Percentiles rank a stretch among this genome's conserved stretches.
Conservation (phyloP, 2,888 invertebrate species). For the Phymatocera aterrima region DNA sequence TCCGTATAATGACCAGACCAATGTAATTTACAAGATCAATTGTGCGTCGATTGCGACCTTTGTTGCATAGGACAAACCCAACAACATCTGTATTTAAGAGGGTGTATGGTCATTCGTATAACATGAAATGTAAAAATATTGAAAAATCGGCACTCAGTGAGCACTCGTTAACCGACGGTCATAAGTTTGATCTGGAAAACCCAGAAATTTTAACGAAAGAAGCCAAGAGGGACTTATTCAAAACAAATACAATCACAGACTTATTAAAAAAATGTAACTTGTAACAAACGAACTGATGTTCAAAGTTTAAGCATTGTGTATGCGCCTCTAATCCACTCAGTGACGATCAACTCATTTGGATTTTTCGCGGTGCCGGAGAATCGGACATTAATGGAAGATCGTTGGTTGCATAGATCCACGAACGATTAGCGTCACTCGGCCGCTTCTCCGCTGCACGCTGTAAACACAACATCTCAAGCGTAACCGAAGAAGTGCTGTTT, state of each 20-base stretch:
- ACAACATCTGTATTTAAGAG: too few species aligned
- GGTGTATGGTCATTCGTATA: too few species aligned
- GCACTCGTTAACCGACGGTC: background rate
- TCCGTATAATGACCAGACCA: background rate
- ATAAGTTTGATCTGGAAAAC: background rate
- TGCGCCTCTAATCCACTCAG: too few species aligned
- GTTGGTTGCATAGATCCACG: too few species aligned
- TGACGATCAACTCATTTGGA: too few species aligned
- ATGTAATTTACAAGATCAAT: background rate
- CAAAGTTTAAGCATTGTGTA: background rate
- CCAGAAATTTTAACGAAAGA: background rate
- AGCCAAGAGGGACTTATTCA: too few species aligned
- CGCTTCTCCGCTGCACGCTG: too few species aligned
- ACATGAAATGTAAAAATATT: background rate
- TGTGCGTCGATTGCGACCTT: background rate
- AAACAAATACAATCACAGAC: background rate
- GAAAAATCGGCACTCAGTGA: background rate
- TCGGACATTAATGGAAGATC: too few species aligned
- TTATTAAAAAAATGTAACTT: background rate
- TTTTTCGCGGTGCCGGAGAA: too few species aligned
- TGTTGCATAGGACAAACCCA: background rate
- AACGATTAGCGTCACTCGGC: too few species aligned
- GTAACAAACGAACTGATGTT: constrained; percentile 8
- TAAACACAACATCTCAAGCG: too few species aligned
- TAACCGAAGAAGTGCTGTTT: too few species aligned